phyloP scores from a whole-genome alignment of 2,113 vertebrate genomes.

The Pelusios castaneus region DNA sequence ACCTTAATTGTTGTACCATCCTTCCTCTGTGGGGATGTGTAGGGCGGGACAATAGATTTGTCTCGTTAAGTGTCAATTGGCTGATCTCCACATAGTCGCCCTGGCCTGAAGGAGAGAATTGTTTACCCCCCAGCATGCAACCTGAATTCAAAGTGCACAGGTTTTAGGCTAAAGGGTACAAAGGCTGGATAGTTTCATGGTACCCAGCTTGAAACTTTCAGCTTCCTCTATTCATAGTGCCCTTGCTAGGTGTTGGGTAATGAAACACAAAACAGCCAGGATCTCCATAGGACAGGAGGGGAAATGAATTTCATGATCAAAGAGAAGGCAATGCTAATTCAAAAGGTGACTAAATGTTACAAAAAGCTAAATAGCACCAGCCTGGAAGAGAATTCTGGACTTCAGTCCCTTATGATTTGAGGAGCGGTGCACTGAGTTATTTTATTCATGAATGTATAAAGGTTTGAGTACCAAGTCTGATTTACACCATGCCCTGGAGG shows the following conservation, averaged over 20 bases:
- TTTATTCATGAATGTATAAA: background rate
- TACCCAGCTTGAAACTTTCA: background rate
- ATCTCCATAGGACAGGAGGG: rapidly evolving
- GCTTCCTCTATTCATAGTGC: background rate
- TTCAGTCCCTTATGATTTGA: background rate
- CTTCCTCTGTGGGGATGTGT: background rate
- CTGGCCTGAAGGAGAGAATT: background rate
- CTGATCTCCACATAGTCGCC: background rate
- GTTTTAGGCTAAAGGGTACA: too few relatives aligned
- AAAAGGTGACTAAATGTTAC: background rate
- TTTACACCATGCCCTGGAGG: background rate
- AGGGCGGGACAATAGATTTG: background rate
- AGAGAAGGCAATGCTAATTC: rapidly evolving
- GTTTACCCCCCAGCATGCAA: background rate
- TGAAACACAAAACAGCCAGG: background rate
- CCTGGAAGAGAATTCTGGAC: rapidly evolving
- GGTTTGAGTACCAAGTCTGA: constrained; percentile 42
- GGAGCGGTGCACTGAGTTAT: background rate
- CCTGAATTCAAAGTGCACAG: background rate
- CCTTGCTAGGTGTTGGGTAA: background rate
- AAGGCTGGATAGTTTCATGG: too few relatives aligned
- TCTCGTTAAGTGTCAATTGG: background rate
- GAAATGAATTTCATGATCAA: background rate
- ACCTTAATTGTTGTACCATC: background rate
- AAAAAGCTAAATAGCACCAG: background rate